phyloP scores from a whole-genome alignment of 1,140 invertebrate species.

The Macrobrachium rosenbergii region DNA sequence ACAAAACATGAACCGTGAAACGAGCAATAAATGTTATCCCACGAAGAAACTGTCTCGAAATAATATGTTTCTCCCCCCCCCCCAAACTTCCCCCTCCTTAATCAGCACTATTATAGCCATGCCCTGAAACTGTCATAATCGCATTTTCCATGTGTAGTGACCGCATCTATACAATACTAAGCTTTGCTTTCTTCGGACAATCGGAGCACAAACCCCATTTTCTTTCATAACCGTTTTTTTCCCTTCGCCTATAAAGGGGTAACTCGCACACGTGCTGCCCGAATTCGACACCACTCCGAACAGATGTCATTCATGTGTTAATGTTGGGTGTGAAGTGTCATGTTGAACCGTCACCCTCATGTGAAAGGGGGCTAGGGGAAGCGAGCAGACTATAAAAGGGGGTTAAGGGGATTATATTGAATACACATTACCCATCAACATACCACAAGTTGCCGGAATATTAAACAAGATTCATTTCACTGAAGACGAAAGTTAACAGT shows the following conservation, averaged over 20 bases:
- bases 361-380: background rate
- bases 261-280: constrained; percentile 49
- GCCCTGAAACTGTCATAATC: constrained; percentile 1
- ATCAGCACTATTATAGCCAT: too few relatives aligned
- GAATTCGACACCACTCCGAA: constrained; percentile 51
- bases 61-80: too few relatives aligned
- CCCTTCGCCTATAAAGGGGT: constrained; percentile 23
- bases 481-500: too few relatives aligned
- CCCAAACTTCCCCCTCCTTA: too few relatives aligned
- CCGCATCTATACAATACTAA: constrained; percentile 7
- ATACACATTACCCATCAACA: constrained; percentile 8
- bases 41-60: too few relatives aligned
- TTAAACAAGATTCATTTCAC: too few relatives aligned
- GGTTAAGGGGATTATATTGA: background rate
- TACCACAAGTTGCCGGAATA: constrained; percentile 17
- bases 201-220: constrained; percentile 47
- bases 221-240: constrained; percentile 55
- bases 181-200: constrained; percentile 34
- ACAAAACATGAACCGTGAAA: too few relatives aligned
- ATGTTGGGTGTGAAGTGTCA: constrained; percentile 50
- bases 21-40: too few relatives aligned
- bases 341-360: constrained; percentile 4
- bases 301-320: constrained; percentile 60
- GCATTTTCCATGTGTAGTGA: constrained; percentile 9
- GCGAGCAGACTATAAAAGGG: background rate